Base-by-base conservation (phyloP, 1,140 invertebrate genomes). In the Lasioglossum albipes region DNA sequence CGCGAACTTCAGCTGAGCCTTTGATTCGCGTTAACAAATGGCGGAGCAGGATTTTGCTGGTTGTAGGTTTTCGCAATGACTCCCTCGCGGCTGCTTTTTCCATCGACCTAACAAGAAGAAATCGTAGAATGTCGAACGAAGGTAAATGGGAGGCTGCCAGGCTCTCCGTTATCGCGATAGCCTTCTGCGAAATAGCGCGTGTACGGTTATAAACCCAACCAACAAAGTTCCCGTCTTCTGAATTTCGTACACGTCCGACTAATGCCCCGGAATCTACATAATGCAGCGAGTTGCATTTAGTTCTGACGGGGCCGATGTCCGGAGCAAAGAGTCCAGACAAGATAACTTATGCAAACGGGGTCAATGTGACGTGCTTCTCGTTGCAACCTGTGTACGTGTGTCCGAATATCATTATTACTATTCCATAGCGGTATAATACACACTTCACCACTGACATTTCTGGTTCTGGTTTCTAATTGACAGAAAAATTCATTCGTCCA, bases 21-120 rank as follows among this genome's bases (percentile, higher is more conserved):
- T 65, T 84, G 76, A 76, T 82, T 73, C 75, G 57, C 54, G 69
- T 49, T 54, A 62, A 71, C 75, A 75, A 83, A 83, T 57, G 52
- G 41, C 36, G 41, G n/a, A 20, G 12, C 59, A 20, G 13, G 13
- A 54, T 82, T 77, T 67, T 79, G 61, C 54, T 66, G 68, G 73
- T 20, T 68, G 31, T 71, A 45, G 54, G 36, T 52, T 42, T 41
- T 31, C 52, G 7, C 61, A 49, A 45, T 72, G 36, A n/a, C 68
- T 70, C 52, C 52, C 78, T 49, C n/a, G 49, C 4, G 72, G 45
- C 41, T 45, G 13, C 31, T 54, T 22, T 13, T 57, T 65, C 64
- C 66, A 20, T 18, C 31, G 66, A 54, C 57, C 45, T 72, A 76
- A 75, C 61, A 72, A 81, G 78, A 75, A 64, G 75, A 80, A 75